These are phyloP conservation scores for Phalloptychus januarius DNA, from an alignment of 2,797 vertebrate species.

Conservation along the genomic window DNA sequence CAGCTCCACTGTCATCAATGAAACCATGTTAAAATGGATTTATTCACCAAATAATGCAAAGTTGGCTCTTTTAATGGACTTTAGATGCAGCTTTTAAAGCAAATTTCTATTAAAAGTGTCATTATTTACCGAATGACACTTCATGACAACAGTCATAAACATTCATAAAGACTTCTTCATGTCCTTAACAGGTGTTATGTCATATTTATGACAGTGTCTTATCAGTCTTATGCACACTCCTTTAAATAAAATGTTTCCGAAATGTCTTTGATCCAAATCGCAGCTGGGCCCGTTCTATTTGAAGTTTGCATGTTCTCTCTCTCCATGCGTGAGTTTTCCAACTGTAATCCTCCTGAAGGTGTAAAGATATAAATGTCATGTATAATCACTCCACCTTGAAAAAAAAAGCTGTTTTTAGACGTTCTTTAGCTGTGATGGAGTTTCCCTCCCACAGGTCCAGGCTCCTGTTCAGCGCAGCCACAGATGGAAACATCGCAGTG, in stretches of 20 bases:
- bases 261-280: background rate
- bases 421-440: background rate
- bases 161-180: too few species aligned
- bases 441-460: constrained; percentile 72
- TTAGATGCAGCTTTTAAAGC: too few species aligned
- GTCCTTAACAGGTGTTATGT: too few species aligned
- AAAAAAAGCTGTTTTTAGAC: background rate
- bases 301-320: background rate
- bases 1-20: background rate
- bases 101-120: too few species aligned
- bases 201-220: too few species aligned
- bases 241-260: background rate
- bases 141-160: too few species aligned
- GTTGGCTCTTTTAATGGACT: too few species aligned
- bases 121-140: too few species aligned
- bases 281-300: background rate
- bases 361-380: background rate
- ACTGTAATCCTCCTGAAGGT: background rate
- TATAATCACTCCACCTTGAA: background rate
- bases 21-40: too few species aligned
- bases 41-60: background rate
- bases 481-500: constrained; percentile 88
- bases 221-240: too few species aligned
- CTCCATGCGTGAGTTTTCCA: background rate
- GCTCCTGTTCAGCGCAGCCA: constrained; percentile 90